Base-by-base conservation (phyloP, 2,113 vertebrate species). In the Coptodon rendalli region DNA sequence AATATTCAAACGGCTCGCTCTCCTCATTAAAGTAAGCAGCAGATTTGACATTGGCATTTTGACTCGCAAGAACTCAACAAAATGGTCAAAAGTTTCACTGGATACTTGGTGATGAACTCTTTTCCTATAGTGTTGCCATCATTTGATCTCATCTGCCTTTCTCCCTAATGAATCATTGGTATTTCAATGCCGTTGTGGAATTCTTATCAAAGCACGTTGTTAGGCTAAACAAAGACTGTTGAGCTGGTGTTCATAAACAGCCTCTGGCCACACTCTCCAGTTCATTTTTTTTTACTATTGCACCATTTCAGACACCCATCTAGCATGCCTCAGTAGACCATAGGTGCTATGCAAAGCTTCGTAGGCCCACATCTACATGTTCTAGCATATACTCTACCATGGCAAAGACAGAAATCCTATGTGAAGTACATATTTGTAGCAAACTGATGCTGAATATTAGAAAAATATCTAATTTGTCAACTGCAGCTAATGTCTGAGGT, bases 61-160 rank as follows among this genome's bases (percentile, higher is more conserved):
- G 14, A 83, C 17, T 82, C 7, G 13, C 10, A 71, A n/a, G 53
- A 11, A 5, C 3, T 4, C 4, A 2, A 12, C 22, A 73, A 81
- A 85, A 63, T 14, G 3, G 2, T 80, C 52, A 48, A 31, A 31
- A 14, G 27, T 38, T 86, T 34, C 54, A 82, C 36, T 34, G 78
- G 36, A 85, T 43, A 56, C 48, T 57, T 87, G 81, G 22, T 38
- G 4, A 22, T 84, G 22, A 90, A 84, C 4, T 76, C 22, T 78
- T 86, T 82, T 86, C 59, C 59, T 79, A 68, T 8, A 66, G 14
- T 59, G 24, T 3, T 53, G 13, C 1, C 61, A 12, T 91, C 81
- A 86, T 81, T 82, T 31, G 13, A 80, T 83, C 31, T 43, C 79
- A 87, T 86, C 71, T 82, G 24, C 22, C 59, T 68, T 68, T 57